Evolutionary conservation across 2,888 invertebrate genomes (phyloP).

Genomic region (Opisthograptis luteolata): DNA sequence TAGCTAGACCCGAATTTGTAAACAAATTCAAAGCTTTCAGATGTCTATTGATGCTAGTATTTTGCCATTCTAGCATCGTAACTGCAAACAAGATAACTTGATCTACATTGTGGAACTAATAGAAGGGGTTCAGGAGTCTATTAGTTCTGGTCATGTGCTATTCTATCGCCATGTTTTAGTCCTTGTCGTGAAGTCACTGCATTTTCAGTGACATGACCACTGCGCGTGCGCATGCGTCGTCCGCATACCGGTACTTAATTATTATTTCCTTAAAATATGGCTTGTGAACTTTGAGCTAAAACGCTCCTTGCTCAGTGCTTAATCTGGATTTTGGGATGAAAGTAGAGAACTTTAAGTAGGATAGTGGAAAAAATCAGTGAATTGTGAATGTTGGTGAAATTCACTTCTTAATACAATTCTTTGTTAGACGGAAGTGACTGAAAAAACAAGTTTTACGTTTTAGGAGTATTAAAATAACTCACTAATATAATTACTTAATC

Average conservation of each 20-base stretch:
- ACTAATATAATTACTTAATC: no score
- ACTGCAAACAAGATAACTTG: neutral
- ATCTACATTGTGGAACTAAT: neutral
- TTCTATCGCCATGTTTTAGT: slow-evolving; percentile 64
- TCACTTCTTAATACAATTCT: no score
- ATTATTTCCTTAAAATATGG: slow-evolving; percentile 15
- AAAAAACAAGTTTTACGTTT: no score
- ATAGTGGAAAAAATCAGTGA: no score
- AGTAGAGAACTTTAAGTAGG: no score
- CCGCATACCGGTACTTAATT: slow-evolving; percentile 38
- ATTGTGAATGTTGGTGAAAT: no score
- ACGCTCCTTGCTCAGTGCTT: neutral
- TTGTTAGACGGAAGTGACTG: no score
- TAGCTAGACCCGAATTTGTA: slow-evolving; percentile 1
- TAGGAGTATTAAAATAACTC: no score
- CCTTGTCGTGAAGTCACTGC: slow-evolving; percentile 56
- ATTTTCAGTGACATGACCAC: slow-evolving; percentile 56
- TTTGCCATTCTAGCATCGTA: slow-evolving; percentile 37
- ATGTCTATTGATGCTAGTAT: slow-evolving; percentile 38
- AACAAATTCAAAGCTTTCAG: slow-evolving; percentile 6
- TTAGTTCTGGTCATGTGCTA: slow-evolving; percentile 25
- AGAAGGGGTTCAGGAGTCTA: neutral
- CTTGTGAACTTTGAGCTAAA: slow-evolving; percentile 1
- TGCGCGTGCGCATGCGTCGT: slow-evolving; percentile 44
- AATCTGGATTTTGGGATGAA: neutral